A percentile compares a stretch with the other conserved stretches of the same genome.
phyloP scores from a whole-genome alignment of 2,113 vertebrate genomes.

The Proterorhinus semilunaris region DNA sequence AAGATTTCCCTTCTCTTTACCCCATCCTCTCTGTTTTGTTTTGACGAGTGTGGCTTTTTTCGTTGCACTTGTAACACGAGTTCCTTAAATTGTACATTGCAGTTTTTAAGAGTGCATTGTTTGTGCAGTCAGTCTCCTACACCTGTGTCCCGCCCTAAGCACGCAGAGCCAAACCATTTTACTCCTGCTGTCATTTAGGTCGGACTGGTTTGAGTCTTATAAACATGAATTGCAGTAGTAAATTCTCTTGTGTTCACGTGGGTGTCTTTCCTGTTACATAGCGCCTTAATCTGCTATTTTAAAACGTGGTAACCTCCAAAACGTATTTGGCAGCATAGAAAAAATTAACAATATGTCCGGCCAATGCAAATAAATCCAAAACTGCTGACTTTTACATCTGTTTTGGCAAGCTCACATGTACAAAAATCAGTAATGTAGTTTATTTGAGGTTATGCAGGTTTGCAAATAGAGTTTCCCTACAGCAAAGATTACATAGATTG shows the following conservation, averaged over 20 bases:
- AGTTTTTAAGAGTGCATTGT: neutral
- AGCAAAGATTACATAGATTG: slow-evolving; percentile 1
- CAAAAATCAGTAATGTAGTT: neutral
- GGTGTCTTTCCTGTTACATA: neutral
- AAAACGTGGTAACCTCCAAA: neutral
- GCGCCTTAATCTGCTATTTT: neutral
- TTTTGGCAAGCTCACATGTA: neutral
- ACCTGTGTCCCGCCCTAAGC: slow-evolving; percentile 45
- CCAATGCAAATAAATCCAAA: neutral
- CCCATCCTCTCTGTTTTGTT: no score
- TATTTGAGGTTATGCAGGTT: neutral
- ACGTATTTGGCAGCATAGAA: neutral
- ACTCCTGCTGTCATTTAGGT: slow-evolving; percentile 32
- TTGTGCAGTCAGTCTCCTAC: neutral
- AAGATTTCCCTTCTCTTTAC: no score
- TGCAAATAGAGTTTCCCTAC: neutral
- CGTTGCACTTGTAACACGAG: no score
- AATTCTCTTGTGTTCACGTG: slow-evolving; percentile 25
- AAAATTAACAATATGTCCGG: neutral
- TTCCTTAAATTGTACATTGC: no score
- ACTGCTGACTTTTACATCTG: neutral
- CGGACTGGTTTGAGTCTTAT: slow-evolving; percentile 44
- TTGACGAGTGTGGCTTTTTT: no score
- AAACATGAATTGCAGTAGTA: slow-evolving; percentile 12
- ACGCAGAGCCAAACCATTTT: slow-evolving; percentile 21